These are phyloP conservation scores for Pollenia amentaria DNA, from an alignment of 2,888 invertebrate genomes.

Conservation along the genomic window DNA sequence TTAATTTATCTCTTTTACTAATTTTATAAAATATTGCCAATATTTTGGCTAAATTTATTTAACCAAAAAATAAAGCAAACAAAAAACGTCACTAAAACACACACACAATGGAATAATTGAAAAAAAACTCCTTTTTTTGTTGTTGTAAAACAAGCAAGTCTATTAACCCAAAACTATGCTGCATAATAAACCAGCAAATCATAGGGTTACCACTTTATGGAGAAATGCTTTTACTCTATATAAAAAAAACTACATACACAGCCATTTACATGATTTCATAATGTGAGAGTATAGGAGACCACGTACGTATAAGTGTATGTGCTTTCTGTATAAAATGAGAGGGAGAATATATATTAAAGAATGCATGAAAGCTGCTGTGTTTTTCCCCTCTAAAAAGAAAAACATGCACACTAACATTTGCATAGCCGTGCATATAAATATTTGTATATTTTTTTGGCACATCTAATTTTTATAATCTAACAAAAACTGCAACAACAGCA, in stretches of 20 bases:
- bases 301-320: neutral
- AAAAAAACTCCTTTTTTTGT: neutral
- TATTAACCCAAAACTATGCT: slow-evolving; percentile 64
- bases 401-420: neutral
- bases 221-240: slow-evolving; percentile 40
- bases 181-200: slow-evolving; percentile 67
- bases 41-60: slow-evolving; percentile 46
- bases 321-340: neutral
- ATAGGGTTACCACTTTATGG: slow-evolving; percentile 67
- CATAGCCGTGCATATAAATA: neutral
- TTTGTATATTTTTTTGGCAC: slow-evolving; percentile 40
- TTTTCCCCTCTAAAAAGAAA: slow-evolving; percentile 8
- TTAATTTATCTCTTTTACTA: slow-evolving; percentile 37
- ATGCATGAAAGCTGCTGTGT: slow-evolving; percentile 34
- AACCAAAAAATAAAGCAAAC: slow-evolving; percentile 7
- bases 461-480: slow-evolving; percentile 36
- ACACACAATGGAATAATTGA: neutral
- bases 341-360: slow-evolving; percentile 19
- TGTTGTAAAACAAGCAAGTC: slow-evolving; percentile 22
- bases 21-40: slow-evolving; percentile 64
- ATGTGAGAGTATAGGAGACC: neutral
- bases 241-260: slow-evolving; percentile 34
- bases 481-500: slow-evolving; percentile 1
- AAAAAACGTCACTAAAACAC: neutral
- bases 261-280: slow-evolving; percentile 28